Evolutionary conservation across 2,888 invertebrate species (phyloP), one percentile per base, ranked within the genome.

Genomic region (Melanargia galathea): DNA sequence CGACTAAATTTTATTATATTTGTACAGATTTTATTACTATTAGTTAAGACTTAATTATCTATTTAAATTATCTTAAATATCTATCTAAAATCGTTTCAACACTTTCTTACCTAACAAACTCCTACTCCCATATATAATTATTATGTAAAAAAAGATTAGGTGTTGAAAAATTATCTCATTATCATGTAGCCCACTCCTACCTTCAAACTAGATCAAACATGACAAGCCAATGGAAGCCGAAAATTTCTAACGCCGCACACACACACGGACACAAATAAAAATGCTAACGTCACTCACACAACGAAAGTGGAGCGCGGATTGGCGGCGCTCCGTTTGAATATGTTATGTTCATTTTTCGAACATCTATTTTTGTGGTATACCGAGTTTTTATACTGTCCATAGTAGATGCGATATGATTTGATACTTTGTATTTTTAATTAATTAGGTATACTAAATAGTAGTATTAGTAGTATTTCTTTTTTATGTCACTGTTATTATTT

Each of bases 361-460:
- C 77, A 76, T 87, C 90, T 91, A 89, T 90, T 91, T 90, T 90
- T 89, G 87, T 75, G 74, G 77, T 80, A n/a, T n/a, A 76, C 75
- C 74, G 74, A 84, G 84, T 90, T 90, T 91, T 91, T 90, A 86
- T 86, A 54, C 78, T 83, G 77, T 79, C 63, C 62, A 22, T 74
- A 77, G 67, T 30, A 54, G 35, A 75, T n/a, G 11, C 43, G 60
- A 65, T 13, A 0, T n/a, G 43, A 79, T 56, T 89, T 90, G 85
- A 78, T 86, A 80, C 67, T 67, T 62, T 45, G 0, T n/a, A 38
- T 20, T 11, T 22, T 38, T 54, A 30, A 30, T 0, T 20, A 13
- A 35, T 8, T 22, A 35, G 2, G 1, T n/a, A n/a, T n/a, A n/a
- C n/a, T n/a, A n/a, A n/a, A n/a, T n/a, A n/a, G n/a, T n/a, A n/a